Percentiles rank a stretch among this genome's conserved stretches.
phyloP scores from a whole-genome alignment of 2,797 vertebrate species.

The Eospalax fontanierii region DNA sequence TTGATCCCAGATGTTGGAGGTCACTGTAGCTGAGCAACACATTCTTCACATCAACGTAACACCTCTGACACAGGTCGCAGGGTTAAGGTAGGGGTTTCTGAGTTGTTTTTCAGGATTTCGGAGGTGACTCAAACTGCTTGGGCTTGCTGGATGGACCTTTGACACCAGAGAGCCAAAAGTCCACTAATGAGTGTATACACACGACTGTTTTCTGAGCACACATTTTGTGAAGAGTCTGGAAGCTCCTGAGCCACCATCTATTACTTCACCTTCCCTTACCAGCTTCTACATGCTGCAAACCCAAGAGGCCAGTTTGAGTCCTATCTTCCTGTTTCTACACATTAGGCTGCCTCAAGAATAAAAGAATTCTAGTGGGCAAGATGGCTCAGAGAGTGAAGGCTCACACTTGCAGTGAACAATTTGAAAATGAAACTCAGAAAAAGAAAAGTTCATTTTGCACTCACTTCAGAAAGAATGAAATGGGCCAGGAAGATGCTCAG shows the following conservation, averaged over 20 bases:
- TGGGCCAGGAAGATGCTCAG: neutral
- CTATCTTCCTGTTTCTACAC: neutral
- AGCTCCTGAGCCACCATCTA: too few relatives aligned
- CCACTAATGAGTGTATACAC: neutral
- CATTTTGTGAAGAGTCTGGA: neutral
- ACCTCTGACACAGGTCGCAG: neutral
- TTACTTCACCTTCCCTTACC: neutral
- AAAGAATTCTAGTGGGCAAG: neutral
- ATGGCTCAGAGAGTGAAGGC: neutral
- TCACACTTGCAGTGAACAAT: neutral
- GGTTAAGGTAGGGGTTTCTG: neutral
- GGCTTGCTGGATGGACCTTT: neutral
- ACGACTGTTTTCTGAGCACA: neutral
- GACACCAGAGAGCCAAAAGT: neutral
- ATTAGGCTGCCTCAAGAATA: neutral
- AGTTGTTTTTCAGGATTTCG: neutral
- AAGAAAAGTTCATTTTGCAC: neutral
- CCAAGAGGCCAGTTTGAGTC: neutral
- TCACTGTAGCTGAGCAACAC: neutral
- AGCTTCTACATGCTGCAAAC: neutral
- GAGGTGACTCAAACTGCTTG: neutral
- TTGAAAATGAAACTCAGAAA: neutral
- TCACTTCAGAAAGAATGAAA: neutral
- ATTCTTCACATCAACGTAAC: neutral
- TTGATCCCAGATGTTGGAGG: too few relatives aligned